Base-by-base conservation (phyloP, 1,140 invertebrate genomes). In the Procambarus clarkii region DNA sequence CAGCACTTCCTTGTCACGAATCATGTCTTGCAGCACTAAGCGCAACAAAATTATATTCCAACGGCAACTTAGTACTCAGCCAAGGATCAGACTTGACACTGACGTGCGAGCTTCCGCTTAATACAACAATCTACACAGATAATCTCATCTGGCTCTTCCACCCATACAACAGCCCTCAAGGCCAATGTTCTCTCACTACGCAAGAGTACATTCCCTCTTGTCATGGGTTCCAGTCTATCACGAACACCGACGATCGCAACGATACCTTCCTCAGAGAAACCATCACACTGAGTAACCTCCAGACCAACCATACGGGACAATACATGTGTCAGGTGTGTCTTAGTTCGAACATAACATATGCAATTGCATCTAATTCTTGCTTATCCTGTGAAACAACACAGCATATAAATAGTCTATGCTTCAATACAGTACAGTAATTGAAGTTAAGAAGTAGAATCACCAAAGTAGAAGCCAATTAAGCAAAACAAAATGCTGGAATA, bases 91-190 rank as follows among this genome's bases (percentile, higher is more conserved):
- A 77, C 76, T 54, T 87, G 13, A 87, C 85, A 4, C 69, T 87
- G 9, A 21, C 60, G 7, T 87, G 85, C 45, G 48, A 87, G 8
- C 74, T 87, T 44, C 76, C 85, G 8, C 76, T 87, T 34, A 44
- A 58, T 54, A 13, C 48, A n/a, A 48, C 13, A 8, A 18, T 87
- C 5, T 78, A 58, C 34, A 15, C 64, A 2, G 85, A 79, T n/a
- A 78, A 87, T n/a, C 45, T 78, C 13, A 54, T 87, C 50, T 87
- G 85, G 85, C 85, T 87, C 50, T 87, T 87, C 24, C 85, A 87
- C 18, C 71, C 85, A 3, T 2, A 54, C 46, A 78, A 78, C 50
- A 87, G 34, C n/a, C 85, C 85, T 45, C 50, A 87, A 11, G 85
- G 76, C 24, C 74, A 64, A 21, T 87, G 85, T 77, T 87, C 85